Evolutionary conservation across 2,113 vertebrate genomes (phyloP).

Genomic region (Oplegnathus fasciatus): DNA sequence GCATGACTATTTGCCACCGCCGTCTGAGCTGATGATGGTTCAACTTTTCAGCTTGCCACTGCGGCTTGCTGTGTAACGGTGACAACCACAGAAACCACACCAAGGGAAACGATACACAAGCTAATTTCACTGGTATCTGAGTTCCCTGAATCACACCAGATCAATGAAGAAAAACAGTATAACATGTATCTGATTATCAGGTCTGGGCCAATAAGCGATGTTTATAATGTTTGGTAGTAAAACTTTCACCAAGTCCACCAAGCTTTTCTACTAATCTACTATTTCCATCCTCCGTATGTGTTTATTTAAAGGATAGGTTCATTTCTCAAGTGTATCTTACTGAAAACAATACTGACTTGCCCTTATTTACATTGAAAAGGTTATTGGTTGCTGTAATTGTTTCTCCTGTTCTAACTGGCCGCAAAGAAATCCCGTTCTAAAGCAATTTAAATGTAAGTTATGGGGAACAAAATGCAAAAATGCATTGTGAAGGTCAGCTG

Average conservation of each 20-base stretch:
- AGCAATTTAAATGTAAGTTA: not conserved
- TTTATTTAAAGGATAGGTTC: not conserved
- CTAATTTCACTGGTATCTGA: not conserved
- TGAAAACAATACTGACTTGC: not conserved
- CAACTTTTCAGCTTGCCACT: too few relatives aligned
- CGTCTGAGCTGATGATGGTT: too few relatives aligned
- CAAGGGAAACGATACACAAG: too few relatives aligned
- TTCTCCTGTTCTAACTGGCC: not conserved
- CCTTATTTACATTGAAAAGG: not conserved
- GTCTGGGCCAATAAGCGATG: too few relatives aligned
- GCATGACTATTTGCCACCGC: too few relatives aligned
- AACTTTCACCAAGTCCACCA: too few relatives aligned
- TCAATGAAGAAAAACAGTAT: not conserved
- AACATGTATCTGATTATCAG: too few relatives aligned
- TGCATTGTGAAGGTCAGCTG: not conserved
- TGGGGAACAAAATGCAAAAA: not conserved
- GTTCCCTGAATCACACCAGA: not conserved
- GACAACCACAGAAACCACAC: too few relatives aligned
- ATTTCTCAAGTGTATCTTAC: not conserved
- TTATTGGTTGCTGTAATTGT: not conserved
- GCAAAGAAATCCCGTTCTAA: not conserved
- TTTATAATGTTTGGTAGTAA: too few relatives aligned
- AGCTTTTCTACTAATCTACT: not conserved
- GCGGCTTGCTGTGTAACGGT: too few relatives aligned
- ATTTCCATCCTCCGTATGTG: not conserved